Conservation (phyloP, 2,797 vertebrate species). For the Dallia pectoralis region DNA sequence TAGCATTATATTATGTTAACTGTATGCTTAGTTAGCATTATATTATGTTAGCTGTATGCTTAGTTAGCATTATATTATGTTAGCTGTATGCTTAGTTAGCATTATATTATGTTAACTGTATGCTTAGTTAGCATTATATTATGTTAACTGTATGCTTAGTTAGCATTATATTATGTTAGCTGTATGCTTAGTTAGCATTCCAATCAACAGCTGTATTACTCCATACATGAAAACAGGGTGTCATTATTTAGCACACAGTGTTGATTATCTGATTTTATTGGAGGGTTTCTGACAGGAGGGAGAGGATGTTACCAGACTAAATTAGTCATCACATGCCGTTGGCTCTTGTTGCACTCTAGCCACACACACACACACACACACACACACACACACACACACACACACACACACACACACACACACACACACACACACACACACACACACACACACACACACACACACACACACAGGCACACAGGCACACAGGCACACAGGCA, state of each 20-base stretch:
- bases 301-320: neutral
- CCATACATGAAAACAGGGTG: neutral
- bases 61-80: too few species aligned
- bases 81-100: neutral
- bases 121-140: neutral
- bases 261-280: neutral
- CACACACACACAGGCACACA: conserved; percentile 34
- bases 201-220: neutral
- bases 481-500: conserved; percentile 31
- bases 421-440: conserved; percentile 42
- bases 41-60: too few species aligned
- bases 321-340: conserved; percentile 1
- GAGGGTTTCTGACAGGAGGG: neutral
- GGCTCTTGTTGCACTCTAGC: neutral
- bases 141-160: neutral
- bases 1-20: too few species aligned
- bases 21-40: neutral
- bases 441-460: conserved; percentile 42
- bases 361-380: conserved; percentile 35
- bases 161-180: too few species aligned
- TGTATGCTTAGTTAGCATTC: neutral
- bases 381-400: conserved; percentile 36
- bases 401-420: conserved; percentile 37
- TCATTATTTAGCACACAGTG: neutral
- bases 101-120: too few species aligned